These are phyloP conservation scores for Stenodera caucasica DNA, from an alignment of 2,888 invertebrate species.

Conservation along the genomic window DNA sequence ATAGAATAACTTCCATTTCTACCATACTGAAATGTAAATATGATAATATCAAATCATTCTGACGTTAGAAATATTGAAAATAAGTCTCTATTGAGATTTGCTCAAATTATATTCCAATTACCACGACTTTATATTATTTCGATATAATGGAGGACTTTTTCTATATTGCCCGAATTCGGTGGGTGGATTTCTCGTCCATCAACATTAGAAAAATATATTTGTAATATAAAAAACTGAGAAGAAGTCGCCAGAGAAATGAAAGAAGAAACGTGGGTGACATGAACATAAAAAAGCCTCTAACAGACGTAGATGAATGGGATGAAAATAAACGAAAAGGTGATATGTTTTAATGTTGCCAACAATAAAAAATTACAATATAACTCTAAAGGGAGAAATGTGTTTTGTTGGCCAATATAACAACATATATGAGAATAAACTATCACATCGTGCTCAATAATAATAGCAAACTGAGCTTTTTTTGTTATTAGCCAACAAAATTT, in stretches of 20 bases:
- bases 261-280: slow-evolving; percentile 9
- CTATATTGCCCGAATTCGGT: neutral
- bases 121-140: too few relatives aligned
- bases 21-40: neutral
- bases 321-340: slow-evolving; percentile 12
- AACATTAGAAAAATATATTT: neutral
- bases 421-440: neutral
- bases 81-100: too few relatives aligned
- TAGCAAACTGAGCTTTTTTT: neutral
- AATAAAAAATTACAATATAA: slow-evolving; percentile 4
- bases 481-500: neutral
- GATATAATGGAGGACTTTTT: neutral
- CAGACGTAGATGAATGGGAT: slow-evolving; percentile 11
- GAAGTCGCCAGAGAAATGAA: slow-evolving; percentile 2
- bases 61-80: too few relatives aligned
- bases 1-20: neutral
- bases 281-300: slow-evolving; percentile 7
- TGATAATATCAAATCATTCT: neutral
- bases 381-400: neutral
- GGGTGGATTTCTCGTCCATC: neutral
- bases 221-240: neutral
- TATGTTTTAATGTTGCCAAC: slow-evolving; percentile 8
- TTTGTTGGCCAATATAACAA: neutral
- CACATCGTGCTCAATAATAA: neutral
- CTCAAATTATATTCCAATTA: too few relatives aligned